Base-by-base conservation (phyloP, 2,113 vertebrate genomes). In the Brachyhypopomus occidentalis region DNA sequence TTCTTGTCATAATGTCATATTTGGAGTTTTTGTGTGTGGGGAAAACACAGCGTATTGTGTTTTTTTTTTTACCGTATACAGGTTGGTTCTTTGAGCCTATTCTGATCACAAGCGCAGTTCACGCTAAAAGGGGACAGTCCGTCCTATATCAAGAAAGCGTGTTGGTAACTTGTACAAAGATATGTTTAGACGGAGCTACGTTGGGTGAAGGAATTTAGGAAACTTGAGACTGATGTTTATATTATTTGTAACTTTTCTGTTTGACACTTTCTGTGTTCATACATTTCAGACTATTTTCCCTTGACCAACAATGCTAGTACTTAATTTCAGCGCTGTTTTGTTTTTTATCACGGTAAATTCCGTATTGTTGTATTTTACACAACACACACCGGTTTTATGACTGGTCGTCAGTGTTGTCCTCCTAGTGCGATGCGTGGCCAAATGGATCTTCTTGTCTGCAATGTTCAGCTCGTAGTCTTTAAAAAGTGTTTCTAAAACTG, bases 401-500 rank as follows among this genome's bases (percentile, higher is more conserved):
- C 78, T 52, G 0, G 12, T 22, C 27, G 20, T 8, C n/a, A 17
- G n/a, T 58, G 22, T 45, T 64, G 19, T 73, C 41, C 59, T 4
- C 0, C 23, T 34, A 4, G 30, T 34, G 62, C 30, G 30, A 45
- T 38, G 23, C n/a, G 60, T 22, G 41, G 74, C 20, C 83, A 78
- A 78, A 84, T 77, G 74, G 66, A 25, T 30, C 74, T 23, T 80
- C 22, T 73, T 58, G 36, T 56, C 19, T 52, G 30, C 70, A 72
- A 59, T 64, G 77, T 80, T 64, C 67, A 64, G 22, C 56, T 23
- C 4, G n/a, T 2, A 22, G 23, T 62, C 76, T 67, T 72, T 41
- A 41, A 70, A 58, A 69, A 36, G 62, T 20, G 27, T 79, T 34
- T 58, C 56, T 36, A n/a, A 41, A 73, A 81, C 34, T 23, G 55